Evolutionary conservation across 1,140 invertebrate species (phyloP), one percentile per base, ranked within the genome.

Genomic region (Arion vulgaris): DNA sequence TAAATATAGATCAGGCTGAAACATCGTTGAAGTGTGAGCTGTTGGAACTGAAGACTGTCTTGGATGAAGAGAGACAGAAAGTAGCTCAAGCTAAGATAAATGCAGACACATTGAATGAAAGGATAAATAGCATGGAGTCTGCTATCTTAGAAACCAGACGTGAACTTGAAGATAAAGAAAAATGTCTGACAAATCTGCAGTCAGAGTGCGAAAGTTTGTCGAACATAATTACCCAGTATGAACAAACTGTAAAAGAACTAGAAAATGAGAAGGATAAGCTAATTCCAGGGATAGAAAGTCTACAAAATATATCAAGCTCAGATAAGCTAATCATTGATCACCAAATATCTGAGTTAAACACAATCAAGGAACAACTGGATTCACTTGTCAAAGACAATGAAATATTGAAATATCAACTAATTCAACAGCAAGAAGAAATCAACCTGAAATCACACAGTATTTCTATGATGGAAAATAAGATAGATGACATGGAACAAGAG

Each of bases 11-110:
- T 15, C n/a, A 51, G 9, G 34, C 17, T 51, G 28, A 28, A 45
- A 32, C 2, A 36, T 19, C 32, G 0, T 45, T 45, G 41, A 15
- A 75, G 32, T n/a, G 19, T 28, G 45, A 75, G 28, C 5, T 75
- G 39, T 45, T 75, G 45, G 26, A 75, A 32, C 73, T 75, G 39
- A 51, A 51, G 39, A 15, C 39, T 28, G 45, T 19, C 7, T 2
- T 45, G 28, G 73, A 45, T 28, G 15, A 13, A 13, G 73, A 75
- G 28, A 75, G 41, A 75, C n/a, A 75, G n/a, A 75, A 51, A 34
- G 32, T 53, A 28, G n/a, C 7, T 41, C 32, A 75, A 15, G 32
- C 41, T 15, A 51, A 32, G 41, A n/a, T 45, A 34, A 49, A 1
- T n/a, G 39, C 51, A 19, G 36, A 49, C 45, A 75, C 38, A 34